Evolutionary conservation across 2,113 vertebrate species (phyloP).

Genomic region (Dicaeum eximium): DNA sequence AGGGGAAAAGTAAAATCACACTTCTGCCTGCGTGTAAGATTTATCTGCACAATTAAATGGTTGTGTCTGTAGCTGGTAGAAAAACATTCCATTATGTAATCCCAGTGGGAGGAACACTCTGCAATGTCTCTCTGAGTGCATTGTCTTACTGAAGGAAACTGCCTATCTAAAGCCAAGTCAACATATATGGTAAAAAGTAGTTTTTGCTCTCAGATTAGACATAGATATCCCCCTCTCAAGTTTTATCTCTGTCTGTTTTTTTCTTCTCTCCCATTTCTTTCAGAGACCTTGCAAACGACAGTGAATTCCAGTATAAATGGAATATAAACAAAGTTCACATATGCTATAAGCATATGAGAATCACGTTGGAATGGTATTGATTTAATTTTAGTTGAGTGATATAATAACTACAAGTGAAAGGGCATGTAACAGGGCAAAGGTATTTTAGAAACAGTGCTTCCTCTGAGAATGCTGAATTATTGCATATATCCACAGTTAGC

Average conservation of each 20-base stretch:
- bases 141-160: not conserved
- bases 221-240: not conserved
- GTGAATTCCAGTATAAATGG: not conserved
- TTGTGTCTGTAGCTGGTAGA: not conserved
- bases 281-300: not conserved
- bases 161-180: not conserved
- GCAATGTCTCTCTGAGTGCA: not conserved
- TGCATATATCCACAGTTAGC: not conserved
- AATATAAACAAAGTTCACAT: not conserved
- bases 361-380: not conserved
- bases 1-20: not conserved
- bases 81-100: slow-evolving; percentile 11
- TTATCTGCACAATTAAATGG: not conserved
- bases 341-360: not conserved
- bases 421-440: not conserved
- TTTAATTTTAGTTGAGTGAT: not conserved
- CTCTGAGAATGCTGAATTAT: not conserved
- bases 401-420: not conserved
- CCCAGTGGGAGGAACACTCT: slow-evolving; percentile 8
- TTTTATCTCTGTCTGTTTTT: not conserved
- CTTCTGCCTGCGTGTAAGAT: not conserved
- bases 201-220: not conserved
- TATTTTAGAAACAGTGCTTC: not conserved
- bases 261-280: not conserved
- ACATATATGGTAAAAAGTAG: not conserved